Evolutionary conservation across 2,797 vertebrate genomes (phyloP).

Genomic region (Prionace glauca): DNA sequence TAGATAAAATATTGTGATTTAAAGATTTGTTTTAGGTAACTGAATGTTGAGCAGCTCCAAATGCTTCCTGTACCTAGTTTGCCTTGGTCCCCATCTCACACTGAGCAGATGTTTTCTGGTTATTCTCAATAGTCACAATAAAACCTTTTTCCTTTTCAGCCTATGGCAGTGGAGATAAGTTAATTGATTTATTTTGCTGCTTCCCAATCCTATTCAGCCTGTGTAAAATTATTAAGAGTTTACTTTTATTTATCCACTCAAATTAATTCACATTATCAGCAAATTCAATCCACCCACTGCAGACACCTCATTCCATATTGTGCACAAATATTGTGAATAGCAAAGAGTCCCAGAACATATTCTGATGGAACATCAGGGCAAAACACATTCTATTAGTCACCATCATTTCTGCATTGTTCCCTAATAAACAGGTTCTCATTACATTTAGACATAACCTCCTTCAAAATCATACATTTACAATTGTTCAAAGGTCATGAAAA

Average conservation of each 20-base stretch:
- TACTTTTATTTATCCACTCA: background rate
- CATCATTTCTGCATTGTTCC: background rate
- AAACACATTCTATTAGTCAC: too few relatives aligned
- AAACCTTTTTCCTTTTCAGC: background rate
- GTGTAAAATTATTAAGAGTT: background rate
- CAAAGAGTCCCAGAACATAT: background rate
- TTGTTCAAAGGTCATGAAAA: too few relatives aligned
- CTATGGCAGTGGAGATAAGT: background rate
- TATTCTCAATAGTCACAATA: background rate
- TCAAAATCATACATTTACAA: too few relatives aligned
- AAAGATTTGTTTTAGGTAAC: background rate
- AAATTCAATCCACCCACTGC: background rate
- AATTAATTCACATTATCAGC: background rate
- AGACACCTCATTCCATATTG: background rate
- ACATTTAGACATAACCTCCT: too few relatives aligned
- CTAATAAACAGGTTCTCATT: too few relatives aligned
- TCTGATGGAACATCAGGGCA: background rate
- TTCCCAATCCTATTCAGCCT: background rate
- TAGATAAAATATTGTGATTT: background rate
- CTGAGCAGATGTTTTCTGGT: background rate
- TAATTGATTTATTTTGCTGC: background rate
- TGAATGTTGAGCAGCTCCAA: background rate
- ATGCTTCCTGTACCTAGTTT: background rate
- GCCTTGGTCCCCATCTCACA: background rate
- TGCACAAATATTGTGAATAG: background rate